Conservation (phyloP, 2,888 invertebrate species). For the Dyspetes luteomarginatus region DNA sequence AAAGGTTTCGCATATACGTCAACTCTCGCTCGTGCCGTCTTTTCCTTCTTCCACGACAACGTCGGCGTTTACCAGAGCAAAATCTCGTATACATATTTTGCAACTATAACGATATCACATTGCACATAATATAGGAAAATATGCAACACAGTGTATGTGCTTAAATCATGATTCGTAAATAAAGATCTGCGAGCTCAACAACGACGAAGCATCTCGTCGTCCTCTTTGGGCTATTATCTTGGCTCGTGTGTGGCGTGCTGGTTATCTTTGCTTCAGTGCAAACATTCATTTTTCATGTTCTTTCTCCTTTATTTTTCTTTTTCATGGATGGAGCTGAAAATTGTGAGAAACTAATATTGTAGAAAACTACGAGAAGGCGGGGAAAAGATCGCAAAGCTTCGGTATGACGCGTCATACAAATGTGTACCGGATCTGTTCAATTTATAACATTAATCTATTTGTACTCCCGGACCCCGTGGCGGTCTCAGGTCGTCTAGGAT, state of each 20-base stretch:
- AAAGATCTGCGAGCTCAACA: not conserved
- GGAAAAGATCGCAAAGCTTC: conserved; percentile 1
- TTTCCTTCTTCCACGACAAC: conserved; percentile 14
- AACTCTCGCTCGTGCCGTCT: conserved; percentile 32
- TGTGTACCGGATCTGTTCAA: conserved; percentile 66
- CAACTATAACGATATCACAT: not conserved
- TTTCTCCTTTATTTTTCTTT: not conserved
- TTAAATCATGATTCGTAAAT: conserved; percentile 51
- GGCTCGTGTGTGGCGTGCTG: conserved; percentile 4
- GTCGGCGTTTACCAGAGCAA: conserved; percentile 29
- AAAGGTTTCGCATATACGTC: conserved; percentile 27
- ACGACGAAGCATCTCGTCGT: conserved; percentile 23
- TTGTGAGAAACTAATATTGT: not conserved
- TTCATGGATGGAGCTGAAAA: not conserved
- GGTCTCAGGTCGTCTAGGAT: conserved; percentile 53
- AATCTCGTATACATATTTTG: conserved; percentile 7
- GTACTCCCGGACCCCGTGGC: conserved; percentile 50
- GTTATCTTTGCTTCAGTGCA: conserved; percentile 1
- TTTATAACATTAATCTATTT: conserved; percentile 66
- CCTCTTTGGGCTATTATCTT: not conserved
- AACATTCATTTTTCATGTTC: not conserved
- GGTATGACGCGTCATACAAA: conserved; percentile 38
- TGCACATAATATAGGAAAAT: conserved; percentile 10
- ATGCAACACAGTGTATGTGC: conserved; percentile 6
- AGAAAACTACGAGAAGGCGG: not conserved